Conservation (phyloP, 2,797 vertebrate genomes). For the Neostethus bicornis region DNA sequence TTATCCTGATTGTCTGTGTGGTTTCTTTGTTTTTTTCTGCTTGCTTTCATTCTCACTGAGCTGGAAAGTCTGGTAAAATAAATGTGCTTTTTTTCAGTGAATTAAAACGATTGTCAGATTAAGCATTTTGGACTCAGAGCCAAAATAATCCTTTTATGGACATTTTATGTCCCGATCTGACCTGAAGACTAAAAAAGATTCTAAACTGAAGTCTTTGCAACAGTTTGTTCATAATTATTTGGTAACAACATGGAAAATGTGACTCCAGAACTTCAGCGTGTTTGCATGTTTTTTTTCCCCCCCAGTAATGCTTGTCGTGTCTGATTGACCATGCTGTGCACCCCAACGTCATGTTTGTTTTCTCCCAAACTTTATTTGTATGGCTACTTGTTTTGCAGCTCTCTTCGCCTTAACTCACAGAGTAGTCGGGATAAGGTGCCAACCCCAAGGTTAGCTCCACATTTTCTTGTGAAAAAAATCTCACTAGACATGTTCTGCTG, state of each 20-base stretch:
- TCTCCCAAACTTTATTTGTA: conserved; percentile 79
- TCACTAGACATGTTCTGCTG: conserved; percentile 78
- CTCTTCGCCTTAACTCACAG: conserved; percentile 98
- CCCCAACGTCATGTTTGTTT: conserved; percentile 77
- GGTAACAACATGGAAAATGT: conserved; percentile 33
- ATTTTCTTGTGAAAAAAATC: conserved; percentile 92
- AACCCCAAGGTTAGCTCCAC: conserved; percentile 96
- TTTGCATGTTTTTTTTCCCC: conserved; percentile 56
- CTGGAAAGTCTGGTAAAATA: conserved; percentile 24
- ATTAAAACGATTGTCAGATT: too few species aligned
- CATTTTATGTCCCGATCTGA: not conserved
- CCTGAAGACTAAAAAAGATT: too few species aligned
- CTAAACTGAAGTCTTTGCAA: too few species aligned
- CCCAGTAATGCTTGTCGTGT: conserved; percentile 85
- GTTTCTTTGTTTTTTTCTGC: conserved; percentile 38
- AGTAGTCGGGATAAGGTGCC: conserved; percentile 98
- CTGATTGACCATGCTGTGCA: conserved; percentile 79
- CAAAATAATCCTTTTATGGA: too few species aligned
- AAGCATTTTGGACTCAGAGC: conserved; percentile 21
- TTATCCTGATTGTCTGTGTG: conserved; percentile 47
- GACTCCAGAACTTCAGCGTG: conserved; percentile 58
- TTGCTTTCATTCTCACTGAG: conserved; percentile 47
- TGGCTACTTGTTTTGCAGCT: conserved; percentile 99
- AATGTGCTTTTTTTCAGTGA: conserved; percentile 15
- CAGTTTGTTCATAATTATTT: conserved; percentile 5